Evolutionary conservation across 1,140 invertebrate genomes (phyloP).

Genomic region (Brachystomella parvula): DNA sequence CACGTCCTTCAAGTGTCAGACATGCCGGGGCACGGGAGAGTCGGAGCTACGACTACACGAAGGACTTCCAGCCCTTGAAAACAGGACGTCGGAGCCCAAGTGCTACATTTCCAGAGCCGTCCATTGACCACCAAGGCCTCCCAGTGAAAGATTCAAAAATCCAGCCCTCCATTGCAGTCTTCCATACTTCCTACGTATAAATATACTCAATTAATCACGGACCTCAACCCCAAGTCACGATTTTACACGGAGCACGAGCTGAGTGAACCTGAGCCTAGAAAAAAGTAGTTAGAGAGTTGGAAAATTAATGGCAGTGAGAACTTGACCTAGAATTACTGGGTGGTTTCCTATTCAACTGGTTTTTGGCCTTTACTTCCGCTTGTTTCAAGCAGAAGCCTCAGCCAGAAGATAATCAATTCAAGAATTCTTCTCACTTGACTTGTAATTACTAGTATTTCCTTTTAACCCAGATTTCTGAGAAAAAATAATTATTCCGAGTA

Average conservation of each 20-base stretch:
- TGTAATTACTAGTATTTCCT: no score
- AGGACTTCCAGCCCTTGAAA: background rate
- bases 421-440: no score
- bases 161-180: conserved; percentile 21
- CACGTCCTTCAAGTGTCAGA: background rate
- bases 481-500: no score
- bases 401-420: no score
- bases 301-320: conserved; percentile 5
- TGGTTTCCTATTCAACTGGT: conserved; percentile 6
- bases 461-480: no score
- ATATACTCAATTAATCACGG: background rate
- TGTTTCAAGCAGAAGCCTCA: no score
- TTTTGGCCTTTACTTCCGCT: no score
- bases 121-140: background rate
- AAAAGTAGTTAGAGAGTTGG: background rate
- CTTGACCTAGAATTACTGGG: conserved; percentile 2
- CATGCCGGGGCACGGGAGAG: background rate
- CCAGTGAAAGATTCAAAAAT: conserved; percentile 1
- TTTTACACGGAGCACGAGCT: background rate
- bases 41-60: background rate
- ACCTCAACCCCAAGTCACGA: background rate
- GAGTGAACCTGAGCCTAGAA: background rate
- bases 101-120: background rate
- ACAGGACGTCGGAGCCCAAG: background rate
- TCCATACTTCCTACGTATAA: conserved; percentile 26